phyloP scores from a whole-genome alignment of 2,888 invertebrate species.

The Idaea biselata region DNA sequence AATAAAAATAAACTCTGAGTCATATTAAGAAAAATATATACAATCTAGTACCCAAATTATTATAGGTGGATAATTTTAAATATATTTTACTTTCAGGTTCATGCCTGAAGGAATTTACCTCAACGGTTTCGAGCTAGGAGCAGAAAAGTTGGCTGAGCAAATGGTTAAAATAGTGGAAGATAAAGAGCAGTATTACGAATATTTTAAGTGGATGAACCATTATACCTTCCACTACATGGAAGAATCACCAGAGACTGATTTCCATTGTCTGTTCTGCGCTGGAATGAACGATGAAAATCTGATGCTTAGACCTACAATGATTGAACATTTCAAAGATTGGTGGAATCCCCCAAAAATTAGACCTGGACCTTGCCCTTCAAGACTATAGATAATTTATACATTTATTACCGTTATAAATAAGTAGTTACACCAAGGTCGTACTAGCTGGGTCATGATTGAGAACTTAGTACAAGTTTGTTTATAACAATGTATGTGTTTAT shows the following conservation, averaged over 20 bases:
- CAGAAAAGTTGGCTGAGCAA: slow-evolving; percentile 23
- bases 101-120: slow-evolving; percentile 39
- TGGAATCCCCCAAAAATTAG: slow-evolving; percentile 19
- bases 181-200: slow-evolving; percentile 33
- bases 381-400: not conserved
- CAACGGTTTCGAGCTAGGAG: slow-evolving; percentile 16
- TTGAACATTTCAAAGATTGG: slow-evolving; percentile 15
- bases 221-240: slow-evolving; percentile 34
- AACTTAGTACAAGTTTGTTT: too few relatives aligned
- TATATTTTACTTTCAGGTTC: slow-evolving; percentile 29
- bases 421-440: too few relatives aligned
- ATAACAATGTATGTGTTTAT: too few relatives aligned
- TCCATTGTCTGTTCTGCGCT: slow-evolving; percentile 32
- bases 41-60: not conserved
- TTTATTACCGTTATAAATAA: too few relatives aligned
- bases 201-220: slow-evolving; percentile 45
- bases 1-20: too few relatives aligned
- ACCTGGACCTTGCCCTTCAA: not conserved
- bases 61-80: not conserved
- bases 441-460: too few relatives aligned
- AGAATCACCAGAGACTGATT: slow-evolving; percentile 25
- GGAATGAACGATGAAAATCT: slow-evolving; percentile 29
- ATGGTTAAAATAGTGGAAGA: slow-evolving; percentile 37
- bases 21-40: too few relatives aligned
- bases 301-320: slow-evolving; percentile 13